Conservation (phyloP, 2,113 vertebrate genomes). For the Corvus moneduloides region DNA sequence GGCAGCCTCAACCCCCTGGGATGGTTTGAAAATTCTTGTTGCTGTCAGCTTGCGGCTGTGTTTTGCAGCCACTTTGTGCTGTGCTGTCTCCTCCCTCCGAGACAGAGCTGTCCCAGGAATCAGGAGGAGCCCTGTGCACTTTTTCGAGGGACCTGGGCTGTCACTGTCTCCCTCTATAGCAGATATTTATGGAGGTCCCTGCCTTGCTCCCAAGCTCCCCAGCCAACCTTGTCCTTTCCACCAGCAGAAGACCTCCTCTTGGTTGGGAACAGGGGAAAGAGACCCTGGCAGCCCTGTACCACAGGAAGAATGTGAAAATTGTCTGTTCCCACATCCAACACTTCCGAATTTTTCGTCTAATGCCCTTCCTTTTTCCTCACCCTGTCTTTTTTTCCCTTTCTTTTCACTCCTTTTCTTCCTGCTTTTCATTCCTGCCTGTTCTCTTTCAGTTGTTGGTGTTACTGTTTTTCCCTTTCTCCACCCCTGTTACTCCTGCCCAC, state of each 20-base stretch:
- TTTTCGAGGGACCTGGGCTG: neutral
- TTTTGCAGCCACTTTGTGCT: neutral
- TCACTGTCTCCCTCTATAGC: neutral
- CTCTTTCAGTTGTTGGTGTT: neutral
- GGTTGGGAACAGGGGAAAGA: neutral
- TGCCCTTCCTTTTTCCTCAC: neutral
- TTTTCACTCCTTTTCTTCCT: neutral
- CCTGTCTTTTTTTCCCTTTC: neutral
- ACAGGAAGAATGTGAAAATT: neutral
- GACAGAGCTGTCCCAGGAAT: neutral
- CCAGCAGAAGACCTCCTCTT: neutral
- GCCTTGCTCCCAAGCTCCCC: neutral
- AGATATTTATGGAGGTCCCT: slow-evolving; percentile 33
- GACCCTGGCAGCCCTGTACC: neutral
- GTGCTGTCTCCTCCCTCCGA: neutral
- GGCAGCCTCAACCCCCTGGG: neutral
- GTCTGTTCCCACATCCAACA: neutral
- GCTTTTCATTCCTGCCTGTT: neutral
- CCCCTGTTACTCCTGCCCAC: neutral
- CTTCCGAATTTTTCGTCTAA: slow-evolving; percentile 1
- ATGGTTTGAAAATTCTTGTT: neutral
- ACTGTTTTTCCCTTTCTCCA: neutral
- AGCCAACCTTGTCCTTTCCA: neutral
- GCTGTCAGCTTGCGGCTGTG: neutral
- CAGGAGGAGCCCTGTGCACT: neutral